Conservation (phyloP, 2,888 invertebrate genomes). For the Acrocera orbiculus region DNA sequence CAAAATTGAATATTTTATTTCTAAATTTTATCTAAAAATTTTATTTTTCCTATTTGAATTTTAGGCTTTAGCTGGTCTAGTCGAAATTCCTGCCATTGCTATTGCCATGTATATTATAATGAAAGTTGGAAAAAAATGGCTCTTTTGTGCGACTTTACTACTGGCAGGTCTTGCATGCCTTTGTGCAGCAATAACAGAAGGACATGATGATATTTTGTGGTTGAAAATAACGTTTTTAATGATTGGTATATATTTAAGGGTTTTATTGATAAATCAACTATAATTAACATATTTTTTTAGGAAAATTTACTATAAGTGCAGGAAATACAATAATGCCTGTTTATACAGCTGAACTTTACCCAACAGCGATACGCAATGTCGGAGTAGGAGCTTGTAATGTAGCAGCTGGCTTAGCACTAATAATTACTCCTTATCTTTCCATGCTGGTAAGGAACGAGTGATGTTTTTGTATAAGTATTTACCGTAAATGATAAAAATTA, state of each 20-base stretch:
- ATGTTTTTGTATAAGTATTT: too few species aligned
- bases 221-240: conserved; percentile 54
- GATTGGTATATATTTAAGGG: conserved; percentile 43
- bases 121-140: conserved; percentile 53
- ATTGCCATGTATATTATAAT: conserved; percentile 57
- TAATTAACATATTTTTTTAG: conserved; percentile 12
- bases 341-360: conserved; percentile 54
- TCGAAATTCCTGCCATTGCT: conserved; percentile 62
- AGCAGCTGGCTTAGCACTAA: conserved; percentile 56
- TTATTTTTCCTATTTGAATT: conserved; percentile 10
- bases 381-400: conserved; percentile 60
- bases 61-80: conserved; percentile 47
- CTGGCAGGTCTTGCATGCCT: conserved; percentile 53
- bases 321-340: conserved; percentile 65
- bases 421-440: conserved; percentile 58
- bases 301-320: conserved; percentile 57
- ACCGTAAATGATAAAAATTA: conserved; percentile 1
- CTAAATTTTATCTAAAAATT: background rate
- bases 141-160: conserved; percentile 49
- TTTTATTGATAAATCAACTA: too few species aligned
- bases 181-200: conserved; percentile 38
- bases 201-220: conserved; percentile 41
- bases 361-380: conserved; percentile 49
- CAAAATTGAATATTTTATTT: too few species aligned
- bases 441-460: conserved; percentile 51